A percentile compares a stretch with the other conserved stretches of the same genome.
phyloP scores from a whole-genome alignment of 2,113 vertebrate species.

The Lagopus leucura region DNA sequence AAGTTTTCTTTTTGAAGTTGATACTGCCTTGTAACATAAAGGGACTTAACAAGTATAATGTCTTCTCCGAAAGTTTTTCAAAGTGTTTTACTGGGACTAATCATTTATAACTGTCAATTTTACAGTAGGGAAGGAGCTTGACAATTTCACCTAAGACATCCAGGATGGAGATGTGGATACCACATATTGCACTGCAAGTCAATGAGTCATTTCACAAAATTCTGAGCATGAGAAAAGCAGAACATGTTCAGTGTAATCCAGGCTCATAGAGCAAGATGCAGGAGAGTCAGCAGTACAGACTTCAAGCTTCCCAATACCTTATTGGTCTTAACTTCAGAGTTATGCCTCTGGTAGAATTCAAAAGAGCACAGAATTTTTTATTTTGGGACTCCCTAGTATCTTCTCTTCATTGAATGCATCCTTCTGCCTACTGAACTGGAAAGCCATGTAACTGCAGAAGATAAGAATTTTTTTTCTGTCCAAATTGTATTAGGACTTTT shows the following conservation, averaged over 20 bases:
- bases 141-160: neutral
- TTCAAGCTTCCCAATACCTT: neutral
- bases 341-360: neutral
- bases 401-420: neutral
- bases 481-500: neutral
- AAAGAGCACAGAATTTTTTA: neutral
- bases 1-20: neutral
- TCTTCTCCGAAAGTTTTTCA: neutral
- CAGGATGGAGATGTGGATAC: neutral
- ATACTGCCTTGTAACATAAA: neutral
- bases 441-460: neutral
- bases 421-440: neutral
- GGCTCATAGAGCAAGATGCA: neutral
- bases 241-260: fast-evolving
- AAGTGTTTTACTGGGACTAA: neutral
- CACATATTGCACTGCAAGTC: neutral
- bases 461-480: neutral
- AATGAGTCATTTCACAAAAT: neutral
- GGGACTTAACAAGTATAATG: neutral
- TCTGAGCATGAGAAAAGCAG: neutral
- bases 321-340: neutral
- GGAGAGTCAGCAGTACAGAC: neutral
- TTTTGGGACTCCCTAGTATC: neutral
- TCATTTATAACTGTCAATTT: neutral
- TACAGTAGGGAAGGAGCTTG: neutral